These are phyloP conservation scores for Drosophila subobscura DNA, from an alignment of 1,140 invertebrate genomes.

Conservation along the genomic window DNA sequence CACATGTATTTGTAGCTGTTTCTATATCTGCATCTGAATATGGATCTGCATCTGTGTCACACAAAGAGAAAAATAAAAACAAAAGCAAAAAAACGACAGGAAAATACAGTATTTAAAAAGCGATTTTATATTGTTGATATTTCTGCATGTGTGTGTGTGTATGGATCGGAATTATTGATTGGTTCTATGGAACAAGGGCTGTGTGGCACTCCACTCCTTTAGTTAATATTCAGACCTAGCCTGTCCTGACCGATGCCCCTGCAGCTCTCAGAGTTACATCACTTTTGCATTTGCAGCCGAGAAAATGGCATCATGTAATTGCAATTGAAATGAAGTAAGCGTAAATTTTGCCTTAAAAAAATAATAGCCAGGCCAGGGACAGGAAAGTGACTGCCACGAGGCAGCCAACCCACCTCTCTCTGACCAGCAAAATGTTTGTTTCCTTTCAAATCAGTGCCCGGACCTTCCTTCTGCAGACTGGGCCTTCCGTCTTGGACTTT, in stretches of 20 bases:
- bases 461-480: constrained; percentile 55
- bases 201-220: no score
- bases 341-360: constrained; percentile 73
- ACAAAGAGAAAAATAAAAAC: not conserved
- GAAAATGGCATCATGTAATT: constrained; percentile 76
- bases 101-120: constrained; percentile 59
- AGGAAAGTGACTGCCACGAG: constrained; percentile 46
- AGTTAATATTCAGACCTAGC: no score
- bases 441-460: constrained; percentile 74
- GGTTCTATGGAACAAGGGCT: not conserved
- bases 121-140: constrained; percentile 52
- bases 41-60: constrained; percentile 28
- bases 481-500: constrained; percentile 9
- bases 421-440: constrained; percentile 66
- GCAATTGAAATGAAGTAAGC: constrained; percentile 80
- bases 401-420: constrained; percentile 1
- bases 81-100: constrained; percentile 17
- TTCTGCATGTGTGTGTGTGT: constrained; percentile 12
- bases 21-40: constrained; percentile 30
- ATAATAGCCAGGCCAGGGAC: constrained; percentile 31
- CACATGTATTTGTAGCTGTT: constrained; percentile 11
- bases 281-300: constrained; percentile 56
- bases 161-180: constrained; percentile 42
- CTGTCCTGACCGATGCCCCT: no score
- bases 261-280: constrained; percentile 47